These are phyloP conservation scores for Dasyurus viverrinus DNA, from an alignment of 2,113 vertebrate genomes.

Conservation along the genomic window DNA sequence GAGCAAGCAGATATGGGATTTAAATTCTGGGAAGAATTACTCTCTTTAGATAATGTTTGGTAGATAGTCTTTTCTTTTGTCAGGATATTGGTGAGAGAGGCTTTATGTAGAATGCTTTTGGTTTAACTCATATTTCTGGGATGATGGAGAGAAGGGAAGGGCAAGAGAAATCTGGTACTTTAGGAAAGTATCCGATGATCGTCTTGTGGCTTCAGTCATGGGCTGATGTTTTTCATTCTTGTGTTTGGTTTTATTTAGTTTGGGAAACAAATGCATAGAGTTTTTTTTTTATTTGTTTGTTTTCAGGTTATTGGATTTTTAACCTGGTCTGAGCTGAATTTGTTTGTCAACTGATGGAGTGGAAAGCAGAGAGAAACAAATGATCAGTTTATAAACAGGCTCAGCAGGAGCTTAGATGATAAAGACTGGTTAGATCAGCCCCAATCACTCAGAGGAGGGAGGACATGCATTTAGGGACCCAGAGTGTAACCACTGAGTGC, in stretches of 20 bases:
- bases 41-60: background rate
- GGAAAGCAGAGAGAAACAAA: background rate
- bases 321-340: background rate
- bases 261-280: background rate
- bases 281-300: slow-evolving; percentile 1
- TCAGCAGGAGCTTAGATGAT: background rate
- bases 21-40: background rate
- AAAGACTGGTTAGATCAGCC: background rate
- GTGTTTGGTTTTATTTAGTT: background rate
- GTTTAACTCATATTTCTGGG: background rate
- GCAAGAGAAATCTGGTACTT: background rate
- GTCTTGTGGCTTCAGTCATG: background rate
- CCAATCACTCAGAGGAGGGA: background rate
- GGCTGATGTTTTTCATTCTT: background rate
- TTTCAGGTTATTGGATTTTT: slow-evolving; percentile 13
- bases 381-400: background rate
- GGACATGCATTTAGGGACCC: background rate
- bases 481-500: background rate
- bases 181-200: background rate
- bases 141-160: background rate
- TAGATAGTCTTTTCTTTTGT: background rate
- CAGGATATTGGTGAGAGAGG: background rate
- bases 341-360: background rate
- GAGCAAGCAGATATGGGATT: background rate
- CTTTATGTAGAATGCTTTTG: background rate